Conservation (phyloP, 2,797 vertebrate genomes). For the Sciaenops ocellatus region DNA sequence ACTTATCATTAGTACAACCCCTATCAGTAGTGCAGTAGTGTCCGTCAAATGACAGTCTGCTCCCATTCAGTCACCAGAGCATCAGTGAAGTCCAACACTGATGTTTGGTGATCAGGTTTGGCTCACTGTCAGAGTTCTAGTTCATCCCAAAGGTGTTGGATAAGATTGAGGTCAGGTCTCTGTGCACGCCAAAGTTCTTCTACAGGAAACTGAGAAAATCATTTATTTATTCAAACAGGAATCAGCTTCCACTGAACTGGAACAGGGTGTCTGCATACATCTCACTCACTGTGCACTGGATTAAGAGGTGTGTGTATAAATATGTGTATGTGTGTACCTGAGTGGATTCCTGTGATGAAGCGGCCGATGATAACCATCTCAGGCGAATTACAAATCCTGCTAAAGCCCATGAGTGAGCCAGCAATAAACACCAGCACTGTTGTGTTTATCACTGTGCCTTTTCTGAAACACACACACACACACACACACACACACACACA, state of each 20-base stretch:
- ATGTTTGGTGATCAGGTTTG: not conserved
- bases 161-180: not conserved
- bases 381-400: slow-evolving; percentile 87
- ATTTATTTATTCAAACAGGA: not conserved
- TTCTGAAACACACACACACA: slow-evolving; percentile 81
- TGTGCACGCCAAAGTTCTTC: not conserved
- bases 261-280: not conserved
- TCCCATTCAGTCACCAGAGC: not conserved
- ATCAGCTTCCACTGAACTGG: not conserved
- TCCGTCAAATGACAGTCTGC: not conserved
- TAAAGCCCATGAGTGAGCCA: slow-evolving; percentile 89
- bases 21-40: not conserved
- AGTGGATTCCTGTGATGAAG: slow-evolving; percentile 90
- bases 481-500: slow-evolving; percentile 36
- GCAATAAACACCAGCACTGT: slow-evolving; percentile 89
- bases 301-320: not conserved
- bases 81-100: not conserved
- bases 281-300: not conserved
- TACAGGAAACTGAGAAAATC: not conserved
- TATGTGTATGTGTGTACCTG: slow-evolving; percentile 81
- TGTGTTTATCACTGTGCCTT: slow-evolving; percentile 88
- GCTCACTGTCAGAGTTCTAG: not conserved
- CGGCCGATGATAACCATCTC: slow-evolving; percentile 94
- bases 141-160: not conserved
- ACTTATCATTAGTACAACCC: not conserved